phyloP scores from a whole-genome alignment of 2,113 vertebrate genomes.

The Globicephala melas region DNA sequence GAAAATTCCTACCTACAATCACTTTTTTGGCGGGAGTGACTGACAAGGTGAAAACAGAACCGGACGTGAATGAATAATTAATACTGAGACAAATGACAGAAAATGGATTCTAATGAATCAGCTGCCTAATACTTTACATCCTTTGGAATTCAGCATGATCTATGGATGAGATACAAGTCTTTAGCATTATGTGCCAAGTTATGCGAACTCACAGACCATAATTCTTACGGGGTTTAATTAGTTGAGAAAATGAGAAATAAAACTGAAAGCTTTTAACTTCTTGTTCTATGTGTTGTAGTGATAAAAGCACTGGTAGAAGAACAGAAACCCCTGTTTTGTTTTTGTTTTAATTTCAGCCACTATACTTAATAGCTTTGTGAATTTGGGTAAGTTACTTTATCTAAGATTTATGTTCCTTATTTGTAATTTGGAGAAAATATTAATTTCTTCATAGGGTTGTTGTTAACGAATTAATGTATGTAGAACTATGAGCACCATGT shows the following conservation, averaged over 20 bases:
- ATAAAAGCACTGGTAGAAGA: background rate
- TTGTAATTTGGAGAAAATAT: conserved; percentile 5
- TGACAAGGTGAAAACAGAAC: background rate
- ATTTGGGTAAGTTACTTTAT: background rate
- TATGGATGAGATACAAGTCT: background rate
- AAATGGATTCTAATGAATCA: background rate
- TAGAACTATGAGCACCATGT: background rate
- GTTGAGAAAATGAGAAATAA: conserved; percentile 1
- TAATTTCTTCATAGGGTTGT: background rate
- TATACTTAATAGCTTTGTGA: background rate
- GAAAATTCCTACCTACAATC: background rate
- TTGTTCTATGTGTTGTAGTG: background rate
- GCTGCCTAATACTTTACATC: background rate
- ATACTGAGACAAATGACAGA: background rate
- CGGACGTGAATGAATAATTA: background rate
- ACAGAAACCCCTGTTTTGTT: background rate
- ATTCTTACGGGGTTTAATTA: background rate
- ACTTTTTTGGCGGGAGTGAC: background rate
- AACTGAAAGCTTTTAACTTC: background rate
- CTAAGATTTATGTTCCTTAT: background rate
- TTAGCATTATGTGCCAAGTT: background rate
- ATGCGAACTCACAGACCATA: background rate
- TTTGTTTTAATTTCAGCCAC: background rate
- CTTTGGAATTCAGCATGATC: background rate
- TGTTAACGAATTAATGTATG: background rate